phyloP scores from a whole-genome alignment of 2,888 invertebrate species.

The Thereva unica region DNA sequence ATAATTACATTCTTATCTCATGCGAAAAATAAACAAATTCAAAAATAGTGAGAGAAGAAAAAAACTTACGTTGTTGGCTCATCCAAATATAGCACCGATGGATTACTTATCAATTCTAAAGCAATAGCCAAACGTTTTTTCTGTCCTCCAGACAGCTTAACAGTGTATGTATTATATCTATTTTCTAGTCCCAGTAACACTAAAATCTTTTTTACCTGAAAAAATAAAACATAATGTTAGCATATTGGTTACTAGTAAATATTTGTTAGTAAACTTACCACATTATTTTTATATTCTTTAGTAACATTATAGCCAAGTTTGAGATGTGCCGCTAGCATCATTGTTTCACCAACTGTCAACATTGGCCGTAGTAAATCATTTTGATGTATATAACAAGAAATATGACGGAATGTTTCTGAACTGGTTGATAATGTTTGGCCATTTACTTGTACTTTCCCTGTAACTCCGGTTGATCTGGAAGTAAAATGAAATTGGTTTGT shows the following conservation, averaged over 20 bases:
- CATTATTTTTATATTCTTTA: slow-evolving; percentile 69
- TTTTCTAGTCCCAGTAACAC: slow-evolving; percentile 73
- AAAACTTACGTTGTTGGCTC: slow-evolving; percentile 79
- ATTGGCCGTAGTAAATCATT: slow-evolving; percentile 75
- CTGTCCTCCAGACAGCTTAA: slow-evolving; percentile 82
- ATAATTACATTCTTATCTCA: too few species aligned
- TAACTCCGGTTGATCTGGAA: slow-evolving; percentile 69
- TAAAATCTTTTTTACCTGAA: slow-evolving; percentile 71
- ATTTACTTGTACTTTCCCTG: slow-evolving; percentile 74
- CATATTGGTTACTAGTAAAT: neutral
- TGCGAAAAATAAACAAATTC: neutral
- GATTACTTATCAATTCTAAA: slow-evolving; percentile 82
- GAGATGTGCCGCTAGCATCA: slow-evolving; percentile 80
- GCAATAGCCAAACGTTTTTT: slow-evolving; percentile 81
- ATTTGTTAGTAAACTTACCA: slow-evolving; percentile 61
- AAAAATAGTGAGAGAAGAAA: neutral
- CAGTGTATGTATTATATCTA: slow-evolving; percentile 69
- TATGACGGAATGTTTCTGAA: slow-evolving; percentile 70
- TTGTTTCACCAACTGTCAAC: slow-evolving; percentile 79
- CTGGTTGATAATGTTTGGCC: slow-evolving; percentile 63
- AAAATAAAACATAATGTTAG: slow-evolving; percentile 2
- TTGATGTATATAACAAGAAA: slow-evolving; percentile 86
- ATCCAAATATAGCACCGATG: slow-evolving; percentile 84
- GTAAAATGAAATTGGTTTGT: too few species aligned
- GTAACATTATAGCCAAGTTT: slow-evolving; percentile 75